Percentiles rank a stretch among this genome's conserved stretches.
phyloP scores from a whole-genome alignment of 1,140 invertebrate genomes.

The Pseudoatta argentina region DNA sequence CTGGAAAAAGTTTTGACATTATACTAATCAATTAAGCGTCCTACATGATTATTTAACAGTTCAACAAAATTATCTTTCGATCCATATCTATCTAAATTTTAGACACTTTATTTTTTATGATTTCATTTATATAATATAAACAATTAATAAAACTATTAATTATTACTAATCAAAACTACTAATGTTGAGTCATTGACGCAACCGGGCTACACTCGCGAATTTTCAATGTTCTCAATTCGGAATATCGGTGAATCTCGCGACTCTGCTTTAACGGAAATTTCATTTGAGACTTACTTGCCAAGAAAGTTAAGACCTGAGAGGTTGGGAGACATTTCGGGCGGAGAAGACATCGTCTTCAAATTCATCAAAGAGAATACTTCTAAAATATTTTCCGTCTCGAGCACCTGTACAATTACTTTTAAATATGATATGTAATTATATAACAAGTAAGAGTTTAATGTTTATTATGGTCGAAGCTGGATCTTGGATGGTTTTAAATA shows the following conservation, averaged over 20 bases:
- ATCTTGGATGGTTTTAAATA: too few relatives aligned
- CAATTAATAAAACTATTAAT: not conserved
- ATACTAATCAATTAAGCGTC: too few relatives aligned
- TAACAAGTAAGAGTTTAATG: too few relatives aligned
- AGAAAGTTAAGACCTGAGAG: conserved; percentile 38
- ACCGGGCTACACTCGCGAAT: not conserved
- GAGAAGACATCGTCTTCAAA: not conserved
- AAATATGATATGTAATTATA: not conserved
- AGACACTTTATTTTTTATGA: not conserved
- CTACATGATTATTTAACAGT: too few relatives aligned
- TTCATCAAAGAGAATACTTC: conserved; percentile 7
- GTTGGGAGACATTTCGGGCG: conserved; percentile 6
- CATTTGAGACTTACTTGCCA: conserved; percentile 27
- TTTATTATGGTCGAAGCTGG: too few relatives aligned
- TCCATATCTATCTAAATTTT: too few relatives aligned
- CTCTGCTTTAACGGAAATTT: conserved; percentile 38
- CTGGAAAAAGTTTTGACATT: too few relatives aligned
- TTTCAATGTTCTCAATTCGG: conserved; percentile 1
- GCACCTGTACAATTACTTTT: not conserved
- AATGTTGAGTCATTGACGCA: not conserved
- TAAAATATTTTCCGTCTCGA: not conserved
- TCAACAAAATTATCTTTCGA: too few relatives aligned
- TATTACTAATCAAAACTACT: not conserved
- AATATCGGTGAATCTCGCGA: conserved; percentile 34
- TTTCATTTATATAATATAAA: not conserved